phyloP scores from a whole-genome alignment of 2,888 invertebrate species.

The Caenorhabditis imperialis region DNA sequence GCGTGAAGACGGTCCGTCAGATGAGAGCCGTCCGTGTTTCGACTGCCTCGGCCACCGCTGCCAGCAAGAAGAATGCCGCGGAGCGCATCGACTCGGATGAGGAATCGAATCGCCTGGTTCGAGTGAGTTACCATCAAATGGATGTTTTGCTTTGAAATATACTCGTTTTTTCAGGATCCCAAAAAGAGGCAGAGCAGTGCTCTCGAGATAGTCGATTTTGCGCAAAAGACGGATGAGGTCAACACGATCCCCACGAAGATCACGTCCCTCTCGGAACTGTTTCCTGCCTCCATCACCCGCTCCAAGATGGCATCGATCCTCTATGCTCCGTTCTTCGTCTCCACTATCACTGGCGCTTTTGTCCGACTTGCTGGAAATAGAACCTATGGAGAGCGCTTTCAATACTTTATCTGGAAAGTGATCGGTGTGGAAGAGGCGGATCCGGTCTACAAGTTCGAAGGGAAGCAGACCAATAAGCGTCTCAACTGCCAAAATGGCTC shows the following conservation, averaged over 20 bases:
- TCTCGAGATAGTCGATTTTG: too few species aligned
- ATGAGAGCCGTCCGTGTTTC: neutral
- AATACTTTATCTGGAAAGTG: slow-evolving; percentile 84
- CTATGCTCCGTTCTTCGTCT: slow-evolving; percentile 94
- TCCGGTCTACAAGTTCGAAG: slow-evolving; percentile 88
- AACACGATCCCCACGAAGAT: slow-evolving; percentile 78
- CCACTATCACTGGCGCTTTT: slow-evolving; percentile 91
- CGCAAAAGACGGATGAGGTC: too few species aligned
- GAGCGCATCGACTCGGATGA: slow-evolving; percentile 27
- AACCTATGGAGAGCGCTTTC: slow-evolving; percentile 48
- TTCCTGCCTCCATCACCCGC: slow-evolving; percentile 87
- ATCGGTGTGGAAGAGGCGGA: slow-evolving; percentile 84
- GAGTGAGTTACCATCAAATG: slow-evolving; percentile 53
- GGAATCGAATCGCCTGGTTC: slow-evolving; percentile 56
- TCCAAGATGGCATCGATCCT: slow-evolving; percentile 94
- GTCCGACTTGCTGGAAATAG: slow-evolving; percentile 86
- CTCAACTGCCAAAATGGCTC: slow-evolving; percentile 77
- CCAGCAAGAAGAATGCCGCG: slow-evolving; percentile 10
- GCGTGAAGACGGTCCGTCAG: too few species aligned
- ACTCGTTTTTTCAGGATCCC: too few species aligned
- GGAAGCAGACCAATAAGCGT: slow-evolving; percentile 91
- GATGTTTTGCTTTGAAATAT: too few species aligned
- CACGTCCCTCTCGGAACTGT: slow-evolving; percentile 87
- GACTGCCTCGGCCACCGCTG: slow-evolving; percentile 20
- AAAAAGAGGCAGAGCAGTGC: too few species aligned